A percentile compares a stretch with the other conserved stretches of the same genome.
Conservation (phyloP, 2,797 vertebrate genomes). For the Tapera naevia region DNA sequence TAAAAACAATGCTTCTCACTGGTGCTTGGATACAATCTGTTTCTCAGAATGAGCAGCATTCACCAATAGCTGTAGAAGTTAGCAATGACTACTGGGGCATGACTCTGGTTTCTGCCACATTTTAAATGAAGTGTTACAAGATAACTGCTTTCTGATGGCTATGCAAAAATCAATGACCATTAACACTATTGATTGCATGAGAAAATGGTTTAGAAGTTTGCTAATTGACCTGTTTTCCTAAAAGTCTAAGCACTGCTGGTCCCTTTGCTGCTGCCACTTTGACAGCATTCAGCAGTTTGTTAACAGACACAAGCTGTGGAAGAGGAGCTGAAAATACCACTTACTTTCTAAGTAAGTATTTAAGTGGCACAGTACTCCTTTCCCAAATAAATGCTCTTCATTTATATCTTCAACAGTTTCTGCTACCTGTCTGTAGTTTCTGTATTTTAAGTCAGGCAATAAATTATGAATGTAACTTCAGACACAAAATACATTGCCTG, state of each 20-base stretch:
- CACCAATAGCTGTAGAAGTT: not conserved
- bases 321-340: not conserved
- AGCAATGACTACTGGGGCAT: not conserved
- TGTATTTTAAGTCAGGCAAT: not conserved
- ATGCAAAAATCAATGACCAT: not conserved
- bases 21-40: not conserved
- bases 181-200: not conserved
- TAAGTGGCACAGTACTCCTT: not conserved
- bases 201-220: not conserved
- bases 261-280: not conserved
- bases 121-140: not conserved
- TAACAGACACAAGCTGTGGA: not conserved
- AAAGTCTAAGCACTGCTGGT: not conserved
- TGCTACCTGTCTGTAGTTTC: not conserved
- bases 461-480: not conserved
- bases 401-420: not conserved
- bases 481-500: not conserved
- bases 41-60: not conserved
- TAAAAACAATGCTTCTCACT: not conserved
- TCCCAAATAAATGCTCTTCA: not conserved
- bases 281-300: not conserved
- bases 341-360: not conserved
- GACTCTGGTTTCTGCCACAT: not conserved
- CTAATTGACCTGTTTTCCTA: not conserved
- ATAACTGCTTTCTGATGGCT: not conserved